These are phyloP conservation scores for Cheumatopsyche charites DNA, from an alignment of 1,140 invertebrate genomes.

Conservation along the genomic window DNA sequence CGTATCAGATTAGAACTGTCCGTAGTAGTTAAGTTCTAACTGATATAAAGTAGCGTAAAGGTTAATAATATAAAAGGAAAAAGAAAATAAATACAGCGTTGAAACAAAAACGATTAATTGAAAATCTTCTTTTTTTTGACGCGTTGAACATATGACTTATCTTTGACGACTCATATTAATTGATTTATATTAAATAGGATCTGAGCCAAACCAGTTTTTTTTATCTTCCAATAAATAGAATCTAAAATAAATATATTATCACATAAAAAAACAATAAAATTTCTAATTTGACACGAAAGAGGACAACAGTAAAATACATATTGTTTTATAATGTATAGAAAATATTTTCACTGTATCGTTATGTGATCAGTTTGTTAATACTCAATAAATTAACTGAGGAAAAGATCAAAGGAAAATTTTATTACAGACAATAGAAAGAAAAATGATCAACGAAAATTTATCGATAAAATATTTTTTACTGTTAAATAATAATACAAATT, in stretches of 20 bases:
- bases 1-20: constrained; percentile 23
- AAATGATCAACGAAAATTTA: no score
- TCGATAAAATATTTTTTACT: no score
- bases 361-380: no score
- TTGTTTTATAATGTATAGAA: no score
- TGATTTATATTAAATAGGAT: constrained; percentile 1
- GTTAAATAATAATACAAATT: no score
- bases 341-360: no score
- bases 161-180: not conserved
- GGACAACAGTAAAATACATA: no score
- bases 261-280: no score
- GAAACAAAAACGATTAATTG: not conserved
- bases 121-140: not conserved
- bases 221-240: not conserved
- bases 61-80: not conserved
- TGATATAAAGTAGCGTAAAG: constrained; percentile 9
- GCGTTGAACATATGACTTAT: constrained; percentile 5
- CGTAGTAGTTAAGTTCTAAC: constrained; percentile 25
- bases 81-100: constrained; percentile 3
- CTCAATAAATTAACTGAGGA: no score
- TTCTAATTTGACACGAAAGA: no score
- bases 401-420: no score
- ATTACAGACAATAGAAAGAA: no score
- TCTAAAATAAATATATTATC: not conserved
- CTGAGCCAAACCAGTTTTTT: not conserved